Conservation (phyloP, 2,888 invertebrate genomes). For the Tuta absoluta region DNA sequence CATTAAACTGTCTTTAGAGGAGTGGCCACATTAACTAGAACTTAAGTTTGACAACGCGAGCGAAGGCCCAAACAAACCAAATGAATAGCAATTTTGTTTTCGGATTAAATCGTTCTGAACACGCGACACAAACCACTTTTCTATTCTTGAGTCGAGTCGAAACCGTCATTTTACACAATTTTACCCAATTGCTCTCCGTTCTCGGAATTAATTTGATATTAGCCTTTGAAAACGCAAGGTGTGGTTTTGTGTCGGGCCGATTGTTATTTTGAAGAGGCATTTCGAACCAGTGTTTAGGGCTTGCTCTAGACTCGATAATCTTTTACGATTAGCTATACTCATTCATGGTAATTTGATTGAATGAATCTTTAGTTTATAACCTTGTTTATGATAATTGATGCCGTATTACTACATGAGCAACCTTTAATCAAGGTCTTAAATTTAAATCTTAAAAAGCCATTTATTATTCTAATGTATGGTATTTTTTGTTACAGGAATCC, state of each 20-base stretch:
- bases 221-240: conserved; percentile 80
- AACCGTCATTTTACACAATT: conserved; percentile 81
- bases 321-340: conserved; percentile 61
- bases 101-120: conserved; percentile 78
- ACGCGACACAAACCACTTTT: conserved; percentile 81
- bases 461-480: conserved; percentile 23
- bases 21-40: conserved; percentile 59
- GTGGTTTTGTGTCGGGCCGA: conserved; percentile 72
- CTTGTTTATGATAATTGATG: conserved; percentile 37
- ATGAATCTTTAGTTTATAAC: conserved; percentile 40
- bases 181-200: conserved; percentile 79
- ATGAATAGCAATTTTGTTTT: conserved; percentile 80
- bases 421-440: conserved; percentile 12
- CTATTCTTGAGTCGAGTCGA: conserved; percentile 74
- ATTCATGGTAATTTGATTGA: conserved; percentile 57
- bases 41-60: conserved; percentile 73
- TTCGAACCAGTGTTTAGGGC: conserved; percentile 72
- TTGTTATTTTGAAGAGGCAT: conserved; percentile 74
- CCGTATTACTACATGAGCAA: conserved; percentile 3
- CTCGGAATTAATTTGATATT: conserved; percentile 81
- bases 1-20: conserved; percentile 40
- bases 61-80: conserved; percentile 71
- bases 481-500: conserved; percentile 86
- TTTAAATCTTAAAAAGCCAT: background rate
- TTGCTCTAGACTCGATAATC: conserved; percentile 68